Conservation (phyloP, 2,113 vertebrate species). For the Eurypyga helias region DNA sequence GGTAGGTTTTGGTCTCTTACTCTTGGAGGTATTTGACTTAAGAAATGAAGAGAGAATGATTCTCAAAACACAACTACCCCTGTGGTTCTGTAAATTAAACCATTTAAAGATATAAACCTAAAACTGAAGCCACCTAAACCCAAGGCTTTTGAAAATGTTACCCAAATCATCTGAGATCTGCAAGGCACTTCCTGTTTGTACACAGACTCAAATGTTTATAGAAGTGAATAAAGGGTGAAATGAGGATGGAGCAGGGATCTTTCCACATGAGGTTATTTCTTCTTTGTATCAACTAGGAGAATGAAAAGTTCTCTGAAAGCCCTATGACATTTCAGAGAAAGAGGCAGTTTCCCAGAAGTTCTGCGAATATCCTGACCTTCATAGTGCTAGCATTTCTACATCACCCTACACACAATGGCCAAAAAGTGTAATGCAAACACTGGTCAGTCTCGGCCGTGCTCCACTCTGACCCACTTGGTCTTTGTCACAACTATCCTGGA, state of each 20-base stretch:
- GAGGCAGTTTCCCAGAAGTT: not conserved
- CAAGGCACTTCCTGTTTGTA: not conserved
- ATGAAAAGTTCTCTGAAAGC: not conserved
- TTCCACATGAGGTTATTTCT: not conserved
- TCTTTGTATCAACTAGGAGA: not conserved
- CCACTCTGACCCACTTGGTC: not conserved
- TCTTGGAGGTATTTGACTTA: not conserved
- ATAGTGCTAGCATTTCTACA: slow-evolving; percentile 8
- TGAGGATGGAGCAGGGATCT: not conserved
- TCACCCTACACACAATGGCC: not conserved
- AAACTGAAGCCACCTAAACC: not conserved
- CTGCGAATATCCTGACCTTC: not conserved
- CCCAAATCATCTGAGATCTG: not conserved
- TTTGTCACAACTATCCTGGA: not conserved
- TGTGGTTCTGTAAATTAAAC: not conserved
- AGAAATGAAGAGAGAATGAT: not conserved
- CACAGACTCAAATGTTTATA: not conserved
- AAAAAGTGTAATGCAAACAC: not conserved
- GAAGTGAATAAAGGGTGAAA: not conserved
- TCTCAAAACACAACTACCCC: not conserved
- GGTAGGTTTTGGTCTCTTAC: not conserved
- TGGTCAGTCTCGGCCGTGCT: not conserved
- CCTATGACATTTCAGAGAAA: slow-evolving; percentile 7
- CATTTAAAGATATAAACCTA: not conserved
- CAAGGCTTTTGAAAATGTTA: not conserved